Evolutionary conservation across 2,888 invertebrate species (phyloP), one percentile per base, ranked within the genome.

Genomic region (Cryptophagus acutangulus): DNA sequence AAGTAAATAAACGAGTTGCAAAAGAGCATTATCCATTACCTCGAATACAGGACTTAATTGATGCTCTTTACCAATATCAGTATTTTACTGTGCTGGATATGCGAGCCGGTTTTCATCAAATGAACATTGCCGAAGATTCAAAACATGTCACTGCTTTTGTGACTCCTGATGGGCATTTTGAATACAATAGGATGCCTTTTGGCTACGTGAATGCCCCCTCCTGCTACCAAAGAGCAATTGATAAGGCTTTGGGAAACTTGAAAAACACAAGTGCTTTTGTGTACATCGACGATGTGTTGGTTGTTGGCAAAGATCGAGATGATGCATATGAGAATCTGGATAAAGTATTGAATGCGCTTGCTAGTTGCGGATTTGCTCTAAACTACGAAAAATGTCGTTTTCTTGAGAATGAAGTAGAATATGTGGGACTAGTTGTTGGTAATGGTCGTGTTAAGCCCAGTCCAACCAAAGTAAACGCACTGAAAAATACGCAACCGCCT

Each of bases 131-230:
- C 1, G 41, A 51, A 24, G 45, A 48, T 1, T 56, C 57, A 12
- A 53, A 52, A 10, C 37, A 42, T 2, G 59, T 58, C 28, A 66
- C 61, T 1, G 63, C 58, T 1, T 59, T 60, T 36, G 46, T 53
- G 3, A 63, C 58, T 2, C 59, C 57, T 1, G 61, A 61, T 16
- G 61, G 62, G 4, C 47, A 62, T 9, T 65, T 48, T 36, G 58
- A 66, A 48, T 62, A 55, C 34, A 30, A 52, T 2, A 38, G 52
- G 1, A 55, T 64, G 58, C 58, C 61, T 3, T 67, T 64, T 40
- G 63, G 63, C 3, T 43, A 64, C 2, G 35, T 51, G 1, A 65
- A 65, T 36, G 61, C 62, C 1, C 61, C 62, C 2, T 48, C 51
- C 15, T 57, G 57, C 8, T 67, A 64, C 45, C 61, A 62, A 38